Base-by-base conservation (phyloP, 2,888 invertebrate genomes). In the Tipula vernalis region DNA sequence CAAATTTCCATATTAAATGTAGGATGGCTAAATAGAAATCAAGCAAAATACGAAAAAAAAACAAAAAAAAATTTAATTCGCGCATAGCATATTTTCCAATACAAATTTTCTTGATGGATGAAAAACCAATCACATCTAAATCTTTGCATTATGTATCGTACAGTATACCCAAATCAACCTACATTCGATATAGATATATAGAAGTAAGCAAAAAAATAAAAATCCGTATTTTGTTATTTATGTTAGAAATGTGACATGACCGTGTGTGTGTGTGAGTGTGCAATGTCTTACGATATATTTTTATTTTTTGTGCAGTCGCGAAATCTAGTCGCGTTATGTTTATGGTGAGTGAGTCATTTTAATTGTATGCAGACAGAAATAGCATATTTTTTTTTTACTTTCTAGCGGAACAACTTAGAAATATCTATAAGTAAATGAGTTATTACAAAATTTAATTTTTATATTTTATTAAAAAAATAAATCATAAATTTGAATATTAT, bases 241-340 rank as follows among this genome's bases (percentile, higher is more conserved):
- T 71, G 71, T 71, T 71, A 71, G 71, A 71, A 71, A 71, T 71
- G 71, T 71, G 71, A 71, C 71, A 71, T 71, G 71, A 71, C 71
- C 71, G 71, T 71, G 71, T 71, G 51, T 47, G 18, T 28, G n/a
- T n/a, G n/a, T n/a, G n/a, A n/a, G n/a, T n/a, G n/a, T 57, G 57
- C 57, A 57, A 71, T 71, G 71, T 71, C 28, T 71, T 71, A 71
- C 18, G 28, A 18, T 28, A 28, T 71, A 51, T 8, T 15, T 71
- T 18, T 71, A 39, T 39, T 8, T 15, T 71, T 18, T 71, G 18
- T 71, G 71, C 71, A 71, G 71, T 71, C 71, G 71, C 71, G 8
- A 71, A 71, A 71, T 71, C 28, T 28, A 71, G 71, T 71, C 71
- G 28, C 71, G 10, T 28, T 71, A 28, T 28, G 71, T 71, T 71